These are phyloP conservation scores for Xenopus laevis DNA, from an alignment of 2,113 vertebrate species.

Conservation along the genomic window DNA sequence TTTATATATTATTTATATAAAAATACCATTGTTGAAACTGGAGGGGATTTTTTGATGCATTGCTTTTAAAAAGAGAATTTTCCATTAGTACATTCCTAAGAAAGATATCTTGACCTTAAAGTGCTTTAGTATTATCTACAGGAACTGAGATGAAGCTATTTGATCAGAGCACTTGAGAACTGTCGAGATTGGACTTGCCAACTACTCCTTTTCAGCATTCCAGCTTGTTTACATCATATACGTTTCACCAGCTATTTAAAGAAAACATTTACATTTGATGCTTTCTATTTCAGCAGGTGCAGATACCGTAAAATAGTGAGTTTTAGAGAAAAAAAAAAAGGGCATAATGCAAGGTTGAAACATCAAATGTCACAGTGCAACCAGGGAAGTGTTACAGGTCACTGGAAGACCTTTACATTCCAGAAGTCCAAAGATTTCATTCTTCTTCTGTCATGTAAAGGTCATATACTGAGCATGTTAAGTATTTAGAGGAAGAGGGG, in stretches of 20 bases:
- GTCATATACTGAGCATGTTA: slow-evolving; percentile 39
- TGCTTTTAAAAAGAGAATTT: slow-evolving; percentile 68
- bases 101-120: slow-evolving; percentile 81
- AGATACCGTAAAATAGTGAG: slow-evolving; percentile 27
- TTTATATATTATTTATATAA: too few relatives aligned
- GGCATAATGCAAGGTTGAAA: slow-evolving; percentile 48
- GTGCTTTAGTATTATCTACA: slow-evolving; percentile 68
- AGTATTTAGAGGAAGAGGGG: slow-evolving; percentile 17
- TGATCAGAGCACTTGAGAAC: slow-evolving; percentile 65
- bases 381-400: slow-evolving; percentile 34
- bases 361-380: slow-evolving; percentile 33
- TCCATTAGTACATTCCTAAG: slow-evolving; percentile 77
- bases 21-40: slow-evolving; percentile 57
- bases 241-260: slow-evolving; percentile 39
- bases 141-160: slow-evolving; percentile 69
- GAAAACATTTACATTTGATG: slow-evolving; percentile 46
- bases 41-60: slow-evolving; percentile 68
- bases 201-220: slow-evolving; percentile 54
- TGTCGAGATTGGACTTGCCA: slow-evolving; percentile 56
- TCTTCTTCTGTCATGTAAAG: slow-evolving; percentile 43
- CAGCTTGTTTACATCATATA: slow-evolving; percentile 64
- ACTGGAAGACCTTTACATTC: slow-evolving; percentile 31
- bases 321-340: slow-evolving; percentile 31
- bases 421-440: slow-evolving; percentile 38
- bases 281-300: slow-evolving; percentile 53